Base-by-base conservation (phyloP, 1,140 invertebrate species). In the Sitodiplosis mosellana region DNA sequence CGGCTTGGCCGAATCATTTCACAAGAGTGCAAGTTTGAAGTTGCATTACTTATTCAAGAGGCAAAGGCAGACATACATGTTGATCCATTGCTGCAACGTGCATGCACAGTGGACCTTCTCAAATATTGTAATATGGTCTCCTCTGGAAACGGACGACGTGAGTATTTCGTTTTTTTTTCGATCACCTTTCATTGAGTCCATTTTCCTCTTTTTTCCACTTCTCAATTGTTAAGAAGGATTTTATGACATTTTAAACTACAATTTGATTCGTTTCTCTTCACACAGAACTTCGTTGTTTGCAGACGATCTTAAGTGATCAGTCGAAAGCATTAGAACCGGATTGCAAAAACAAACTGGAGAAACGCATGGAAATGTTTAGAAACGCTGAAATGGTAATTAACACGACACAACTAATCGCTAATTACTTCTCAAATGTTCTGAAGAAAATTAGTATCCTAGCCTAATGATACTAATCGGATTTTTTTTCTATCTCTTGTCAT, bases 311-410 rank as follows among this genome's bases (percentile, higher is more conserved):
- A 48, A 71, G 81, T 56, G 77, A 81, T 54, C 66, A 68, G 49
- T 71, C 72, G 19, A 77, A 78, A 58, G 71, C 75, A 47, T 66
- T 92, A 37, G 76, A 83, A 52, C 56, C 68, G 42, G 80, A 86
- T 52, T 92, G 88, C 63, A 74, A 78, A 53, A 77, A 76, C 52
- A 82, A 85, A 72, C 64, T 94, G 42, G 71, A 73, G 46, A 79
- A 78, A 49, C 73, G 89, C 54, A 78, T 88, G 55, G 80, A 90
- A 68, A 88, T 93, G 83, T 92, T 88, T 62, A 80, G 75, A 67
- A 84, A 83, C 70, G 86, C 87, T 19, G 82, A 78, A 33, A 76
- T 81, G 69, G 83, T 87, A 69, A 69, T 61, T 65, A n/a, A n/a
- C n/a, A 56, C 56, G 45, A 45, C 17, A 34, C 42, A 34, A 40